Conservation (phyloP, 1,140 invertebrate species). For the Panulirus ornatus region DNA sequence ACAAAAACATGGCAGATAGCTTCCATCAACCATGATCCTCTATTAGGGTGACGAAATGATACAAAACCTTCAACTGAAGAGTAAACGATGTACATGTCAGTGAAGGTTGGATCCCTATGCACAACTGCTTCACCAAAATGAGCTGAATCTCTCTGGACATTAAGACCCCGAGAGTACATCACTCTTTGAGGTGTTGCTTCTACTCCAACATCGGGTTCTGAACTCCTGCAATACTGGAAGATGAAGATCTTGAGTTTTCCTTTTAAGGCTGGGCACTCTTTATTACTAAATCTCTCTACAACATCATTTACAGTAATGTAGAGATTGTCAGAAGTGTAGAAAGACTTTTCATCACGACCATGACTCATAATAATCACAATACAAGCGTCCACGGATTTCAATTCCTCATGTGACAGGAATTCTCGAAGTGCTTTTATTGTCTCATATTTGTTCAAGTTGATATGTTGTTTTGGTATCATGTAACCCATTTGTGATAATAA, state of each 20-base stretch:
- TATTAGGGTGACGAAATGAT: conserved; percentile 64
- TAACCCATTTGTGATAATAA: conserved; percentile 66
- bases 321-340: conserved; percentile 60
- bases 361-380: conserved; percentile 67
- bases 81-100: conserved; percentile 64
- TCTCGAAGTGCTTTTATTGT: conserved; percentile 52
- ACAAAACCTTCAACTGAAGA: conserved; percentile 69
- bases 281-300: conserved; percentile 55
- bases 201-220: conserved; percentile 38
- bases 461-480: conserved; percentile 6
- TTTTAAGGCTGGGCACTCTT: conserved; percentile 25
- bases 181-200: background rate
- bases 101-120: conserved; percentile 49
- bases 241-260: conserved; percentile 67
- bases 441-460: conserved; percentile 59
- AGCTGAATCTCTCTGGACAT: conserved; percentile 19
- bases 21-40: conserved; percentile 71
- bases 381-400: conserved; percentile 26
- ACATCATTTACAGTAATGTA: conserved; percentile 47
- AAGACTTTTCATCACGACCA: conserved; percentile 53
- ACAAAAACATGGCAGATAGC: conserved; percentile 70
- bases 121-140: conserved; percentile 13
- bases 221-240: conserved; percentile 62
- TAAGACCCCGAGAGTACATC: background rate
- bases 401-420: conserved; percentile 23